Conservation (phyloP, 2,797 vertebrate species). For the Anguilla obscura region DNA sequence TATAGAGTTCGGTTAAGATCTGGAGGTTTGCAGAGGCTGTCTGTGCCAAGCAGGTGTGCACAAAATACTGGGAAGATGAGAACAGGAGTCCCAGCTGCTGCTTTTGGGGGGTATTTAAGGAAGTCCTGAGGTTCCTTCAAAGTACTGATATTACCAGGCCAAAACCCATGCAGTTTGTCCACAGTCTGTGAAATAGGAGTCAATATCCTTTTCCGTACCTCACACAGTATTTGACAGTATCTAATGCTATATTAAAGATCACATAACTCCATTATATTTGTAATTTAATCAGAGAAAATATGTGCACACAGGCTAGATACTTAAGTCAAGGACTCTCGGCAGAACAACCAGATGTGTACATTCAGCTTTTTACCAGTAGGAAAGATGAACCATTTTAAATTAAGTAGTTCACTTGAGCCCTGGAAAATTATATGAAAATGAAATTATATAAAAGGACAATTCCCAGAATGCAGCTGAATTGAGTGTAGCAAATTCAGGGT, state of each 20-base stretch:
- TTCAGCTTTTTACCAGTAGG: background rate
- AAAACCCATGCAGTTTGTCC: conserved; percentile 4
- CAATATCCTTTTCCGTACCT: background rate
- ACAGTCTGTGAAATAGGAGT: background rate
- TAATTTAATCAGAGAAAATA: background rate
- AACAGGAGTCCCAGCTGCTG: conserved; percentile 51
- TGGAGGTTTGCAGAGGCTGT: conserved; percentile 68
- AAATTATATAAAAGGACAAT: background rate
- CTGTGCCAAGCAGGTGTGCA: conserved; percentile 77
- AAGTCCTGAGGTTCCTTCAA: conserved; percentile 35
- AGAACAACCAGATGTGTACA: background rate
- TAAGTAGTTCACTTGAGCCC: background rate
- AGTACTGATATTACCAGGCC: conserved; percentile 15
- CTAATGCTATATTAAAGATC: background rate
- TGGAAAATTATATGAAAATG: conserved; percentile 5
- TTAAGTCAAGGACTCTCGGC: background rate
- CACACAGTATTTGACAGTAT: background rate
- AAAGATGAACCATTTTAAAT: conserved; percentile 8
- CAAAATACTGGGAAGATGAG: conserved; percentile 63
- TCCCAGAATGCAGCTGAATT: background rate
- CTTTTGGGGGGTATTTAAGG: conserved; percentile 23
- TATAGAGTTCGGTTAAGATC: conserved; percentile 80
- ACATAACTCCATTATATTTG: background rate
- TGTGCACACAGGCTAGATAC: background rate
- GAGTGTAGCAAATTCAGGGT: background rate